These are phyloP conservation scores for Octodon degus DNA, from an alignment of 2,113 vertebrate species.

Conservation along the genomic window DNA sequence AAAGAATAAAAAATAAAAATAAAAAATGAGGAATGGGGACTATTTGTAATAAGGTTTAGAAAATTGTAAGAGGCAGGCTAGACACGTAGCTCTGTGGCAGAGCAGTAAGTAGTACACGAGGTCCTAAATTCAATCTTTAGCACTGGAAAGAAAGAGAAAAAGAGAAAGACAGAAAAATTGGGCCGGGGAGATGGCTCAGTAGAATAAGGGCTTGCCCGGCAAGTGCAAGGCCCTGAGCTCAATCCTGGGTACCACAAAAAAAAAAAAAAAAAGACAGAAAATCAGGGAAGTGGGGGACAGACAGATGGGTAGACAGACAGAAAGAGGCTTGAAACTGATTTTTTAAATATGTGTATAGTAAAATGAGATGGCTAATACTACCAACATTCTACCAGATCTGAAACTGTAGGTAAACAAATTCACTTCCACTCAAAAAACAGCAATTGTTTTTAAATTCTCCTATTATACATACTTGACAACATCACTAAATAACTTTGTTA, in stretches of 20 bases:
- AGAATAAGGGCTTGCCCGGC: too few species aligned
- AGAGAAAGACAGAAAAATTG: too few species aligned
- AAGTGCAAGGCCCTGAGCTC: background rate
- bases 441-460: conserved; percentile 42
- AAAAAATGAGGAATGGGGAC: background rate
- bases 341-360: background rate
- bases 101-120: background rate
- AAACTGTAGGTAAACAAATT: background rate
- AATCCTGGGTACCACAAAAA: background rate
- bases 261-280: too few species aligned
- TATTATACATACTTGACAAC: background rate
- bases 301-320: background rate
- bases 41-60: background rate
- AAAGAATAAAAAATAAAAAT: too few species aligned
- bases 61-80: background rate
- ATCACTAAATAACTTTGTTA: conserved; percentile 21
- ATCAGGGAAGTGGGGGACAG: too few species aligned
- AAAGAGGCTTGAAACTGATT: background rate
- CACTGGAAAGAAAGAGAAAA: background rate
- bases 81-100: background rate
- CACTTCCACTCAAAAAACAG: background rate
- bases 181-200: too few species aligned
- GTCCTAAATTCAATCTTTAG: background rate
- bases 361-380: conserved; percentile 50
- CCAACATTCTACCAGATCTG: conserved; percentile 17